Conservation (phyloP, 2,113 vertebrate species). For the Prinia subflava region DNA sequence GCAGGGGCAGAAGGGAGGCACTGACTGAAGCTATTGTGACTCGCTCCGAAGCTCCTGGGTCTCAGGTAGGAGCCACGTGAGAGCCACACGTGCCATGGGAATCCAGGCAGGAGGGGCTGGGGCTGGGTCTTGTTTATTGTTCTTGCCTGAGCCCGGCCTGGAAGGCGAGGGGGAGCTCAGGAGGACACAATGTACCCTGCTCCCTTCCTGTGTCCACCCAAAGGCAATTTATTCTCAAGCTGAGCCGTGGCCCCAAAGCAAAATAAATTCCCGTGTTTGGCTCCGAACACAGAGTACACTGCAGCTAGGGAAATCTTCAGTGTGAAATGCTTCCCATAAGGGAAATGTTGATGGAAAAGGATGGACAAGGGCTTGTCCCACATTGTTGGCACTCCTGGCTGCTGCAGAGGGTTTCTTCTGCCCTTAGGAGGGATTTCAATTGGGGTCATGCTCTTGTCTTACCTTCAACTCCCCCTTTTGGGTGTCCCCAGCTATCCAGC, state of each 20-base stretch:
- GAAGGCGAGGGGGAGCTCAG: neutral
- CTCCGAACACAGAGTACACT: fast-evolving
- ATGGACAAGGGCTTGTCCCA: neutral
- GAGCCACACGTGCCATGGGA: neutral
- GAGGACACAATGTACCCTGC: neutral
- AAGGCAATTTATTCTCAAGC: neutral
- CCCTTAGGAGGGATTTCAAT: neutral
- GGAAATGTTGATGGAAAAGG: neutral
- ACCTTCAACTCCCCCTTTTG: neutral
- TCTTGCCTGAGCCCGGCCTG: neutral
- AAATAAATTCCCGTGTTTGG: neutral
- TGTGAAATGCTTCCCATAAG: neutral
- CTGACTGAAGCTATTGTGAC: neutral
- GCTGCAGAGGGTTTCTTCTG: neutral
- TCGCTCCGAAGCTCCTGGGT: fast-evolving
- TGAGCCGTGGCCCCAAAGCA: neutral
- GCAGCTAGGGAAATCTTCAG: neutral
- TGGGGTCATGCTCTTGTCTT: neutral
- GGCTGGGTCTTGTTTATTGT: slow-evolving; percentile 21
- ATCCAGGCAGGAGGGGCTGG: neutral
- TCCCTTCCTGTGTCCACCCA: neutral
- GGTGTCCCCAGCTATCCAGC: neutral
- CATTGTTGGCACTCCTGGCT: neutral
- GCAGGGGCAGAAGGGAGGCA: neutral
- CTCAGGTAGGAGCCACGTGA: neutral